phyloP scores from a whole-genome alignment of 2,888 invertebrate species.

The Erpobdella octoculata region DNA sequence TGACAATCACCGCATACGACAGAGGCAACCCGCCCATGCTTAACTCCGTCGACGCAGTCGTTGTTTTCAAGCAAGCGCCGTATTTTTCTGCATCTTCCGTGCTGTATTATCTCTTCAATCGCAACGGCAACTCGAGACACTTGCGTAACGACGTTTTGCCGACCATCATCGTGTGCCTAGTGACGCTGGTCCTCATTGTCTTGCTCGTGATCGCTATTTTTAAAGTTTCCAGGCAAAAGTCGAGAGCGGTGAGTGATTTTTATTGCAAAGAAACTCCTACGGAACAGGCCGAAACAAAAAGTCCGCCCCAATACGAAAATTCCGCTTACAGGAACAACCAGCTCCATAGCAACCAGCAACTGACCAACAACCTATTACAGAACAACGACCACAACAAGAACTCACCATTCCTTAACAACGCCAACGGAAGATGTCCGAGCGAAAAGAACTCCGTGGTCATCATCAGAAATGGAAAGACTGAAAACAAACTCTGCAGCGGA shows the following conservation, averaged over 20 bases:
- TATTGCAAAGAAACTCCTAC: neutral
- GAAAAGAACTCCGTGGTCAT: neutral
- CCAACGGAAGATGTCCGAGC: neutral
- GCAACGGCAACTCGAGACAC: conserved; percentile 19
- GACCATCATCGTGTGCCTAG: conserved; percentile 19
- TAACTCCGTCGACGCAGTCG: conserved; percentile 20
- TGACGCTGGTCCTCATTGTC: conserved; percentile 25
- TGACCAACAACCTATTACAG: neutral
- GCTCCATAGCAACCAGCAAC: neutral
- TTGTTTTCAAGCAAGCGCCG: conserved; percentile 21
- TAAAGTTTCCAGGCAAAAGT: conserved; percentile 23
- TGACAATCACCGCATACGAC: conserved; percentile 32
- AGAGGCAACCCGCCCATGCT: conserved; percentile 25
- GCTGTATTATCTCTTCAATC: conserved; percentile 18
- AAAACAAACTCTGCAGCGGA: neutral
- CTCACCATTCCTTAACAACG: neutral
- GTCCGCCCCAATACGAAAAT: neutral
- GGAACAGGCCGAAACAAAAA: neutral
- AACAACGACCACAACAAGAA: neutral
- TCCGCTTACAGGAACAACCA: neutral
- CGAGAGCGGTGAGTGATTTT: neutral
- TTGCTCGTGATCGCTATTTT: conserved; percentile 27
- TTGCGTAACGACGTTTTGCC: conserved; percentile 19
- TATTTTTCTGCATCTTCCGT: conserved; percentile 5
- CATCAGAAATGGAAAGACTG: neutral